These are phyloP conservation scores for Oscheius sp. DNA, from an alignment of 2,888 invertebrate species.

Conservation along the genomic window DNA sequence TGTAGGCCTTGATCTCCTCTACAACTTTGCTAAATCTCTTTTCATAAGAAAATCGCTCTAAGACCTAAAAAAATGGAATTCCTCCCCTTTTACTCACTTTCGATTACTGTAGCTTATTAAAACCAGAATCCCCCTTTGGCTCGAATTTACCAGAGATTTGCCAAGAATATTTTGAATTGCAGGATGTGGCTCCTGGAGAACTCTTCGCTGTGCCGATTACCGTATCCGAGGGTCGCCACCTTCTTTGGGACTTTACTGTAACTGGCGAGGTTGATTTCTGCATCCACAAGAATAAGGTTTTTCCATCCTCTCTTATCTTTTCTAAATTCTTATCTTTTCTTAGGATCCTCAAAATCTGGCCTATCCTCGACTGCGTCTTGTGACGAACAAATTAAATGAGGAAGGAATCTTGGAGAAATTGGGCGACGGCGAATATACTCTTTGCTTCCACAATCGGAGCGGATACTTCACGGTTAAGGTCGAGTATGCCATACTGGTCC, in stretches of 20 bases:
- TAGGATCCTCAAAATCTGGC: constrained; percentile 49
- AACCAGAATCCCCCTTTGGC: too few species aligned
- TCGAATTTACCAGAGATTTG: too few species aligned
- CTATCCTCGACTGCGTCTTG: constrained; percentile 47
- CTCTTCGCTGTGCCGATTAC: constrained; percentile 45
- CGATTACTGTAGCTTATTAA: too few species aligned
- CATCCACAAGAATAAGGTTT: constrained; percentile 48
- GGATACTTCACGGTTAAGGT: constrained; percentile 55
- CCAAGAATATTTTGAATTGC: neutral
- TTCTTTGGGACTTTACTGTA: constrained; percentile 56
- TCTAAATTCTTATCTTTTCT: neutral
- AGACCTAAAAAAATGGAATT: neutral
- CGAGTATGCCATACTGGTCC: constrained; percentile 44
- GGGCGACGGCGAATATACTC: constrained; percentile 38
- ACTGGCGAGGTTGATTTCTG: constrained; percentile 52
- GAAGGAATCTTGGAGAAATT: constrained; percentile 50
- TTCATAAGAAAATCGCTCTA: too few species aligned
- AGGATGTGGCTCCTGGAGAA: constrained; percentile 46
- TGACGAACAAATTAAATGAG: constrained; percentile 53
- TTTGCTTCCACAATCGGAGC: constrained; percentile 43
- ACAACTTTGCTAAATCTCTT: too few species aligned
- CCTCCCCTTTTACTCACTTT: neutral
- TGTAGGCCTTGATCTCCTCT: too few species aligned
- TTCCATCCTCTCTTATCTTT: neutral
- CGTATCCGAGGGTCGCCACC: constrained; percentile 39